Base-by-base conservation (phyloP, 2,113 vertebrate genomes). In the Theristicus caerulescens region DNA sequence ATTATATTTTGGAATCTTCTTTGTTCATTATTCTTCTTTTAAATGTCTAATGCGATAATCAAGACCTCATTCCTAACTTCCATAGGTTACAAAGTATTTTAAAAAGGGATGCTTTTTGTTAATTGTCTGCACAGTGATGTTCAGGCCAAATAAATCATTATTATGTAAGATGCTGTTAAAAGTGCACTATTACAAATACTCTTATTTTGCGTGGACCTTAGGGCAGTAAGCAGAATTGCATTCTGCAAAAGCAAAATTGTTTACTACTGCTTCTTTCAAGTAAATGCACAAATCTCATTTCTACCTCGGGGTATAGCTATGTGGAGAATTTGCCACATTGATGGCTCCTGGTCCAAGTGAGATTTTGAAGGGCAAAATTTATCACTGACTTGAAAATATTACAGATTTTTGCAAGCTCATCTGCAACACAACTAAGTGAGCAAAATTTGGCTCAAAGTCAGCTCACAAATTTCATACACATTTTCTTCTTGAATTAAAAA, bases 401-500 rank as follows among this genome's bases (percentile, higher is more conserved):
- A 38, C 9, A 78, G 40, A n/a, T 44, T 78, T 88, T 90, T 59
- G 27, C 32, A 58, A 66, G 13, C 5, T 74, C 47, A 20, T 38
- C 32, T 92, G 22, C 55, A 58, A 71, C 29, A 77, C 64, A 62
- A n/a, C 9, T 26, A 66, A 78, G 34, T 59, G 26, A 64, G 12
- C 16, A 79, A 73, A 94, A 66, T 42, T 32, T 55, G 26, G 5
- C 38, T 25, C 27, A 9, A 86, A 81, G 19, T 51, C 55, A 58
- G 10, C 21, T 70, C 26, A 31, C 3, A 0, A 36, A 38, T 81
- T 83, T 81, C 17, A 36, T 3, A 3, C 1, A 0, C 2, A 6
- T 86, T 92, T 77, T 80, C n/a, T 44, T 61, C 47, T 58, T 46
- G 15, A 78, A 55, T 46, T 81, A 40, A 71, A 90, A 81, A 69